Base-by-base conservation (phyloP, 2,888 invertebrate species). In the Aproaerema taeniolella region DNA sequence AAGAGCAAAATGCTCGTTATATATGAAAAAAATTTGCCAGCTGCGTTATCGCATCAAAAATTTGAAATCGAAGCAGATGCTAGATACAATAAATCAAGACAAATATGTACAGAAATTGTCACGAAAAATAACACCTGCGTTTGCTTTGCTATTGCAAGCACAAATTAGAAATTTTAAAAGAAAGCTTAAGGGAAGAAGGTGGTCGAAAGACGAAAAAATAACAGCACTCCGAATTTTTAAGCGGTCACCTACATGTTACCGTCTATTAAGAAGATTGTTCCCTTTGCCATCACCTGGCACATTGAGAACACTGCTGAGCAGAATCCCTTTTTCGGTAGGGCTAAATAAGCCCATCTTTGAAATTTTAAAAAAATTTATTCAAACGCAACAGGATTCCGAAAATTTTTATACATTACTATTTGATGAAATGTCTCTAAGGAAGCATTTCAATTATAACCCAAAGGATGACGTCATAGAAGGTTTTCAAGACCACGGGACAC, bases 241-340 rank as follows among this genome's bases (percentile, higher is more conserved):
- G 53, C 45, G 51, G 44, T 58, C 49, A 9, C 47, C 45, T 12
- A 33, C 49, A 6, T 55, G 54, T 17, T 54, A 55, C 30, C 43
- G 49, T 26, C 29, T 55, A 8, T 35, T 55, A 5, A 43, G 53
- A 28, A 38, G 53, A 25, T 26, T 58, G 36, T 52, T 55, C 46
- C 31, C 46, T 35, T 38, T 55, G 24, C 52, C 52, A n/a, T 41
- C 42, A 29, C 45, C 36, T 32, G 47, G 46, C 28, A 43, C 38
- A 30, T 34, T 52, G 20, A 52, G 45, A 4, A 35, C 38, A 28
- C 31, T 57, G 25, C 32, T 53, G 10, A 52, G 50, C 40, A 49
- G 29, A 44, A 38, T 53, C 6, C 48, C 51, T 5, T 20, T 53
- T 12, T 28, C 31, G 20, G 13, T 40, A 20, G 51, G 49, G 13